Percentiles rank a stretch among this genome's conserved stretches.
Conservation (phyloP, 1,140 invertebrate genomes). For the Trichonephila clavata region DNA sequence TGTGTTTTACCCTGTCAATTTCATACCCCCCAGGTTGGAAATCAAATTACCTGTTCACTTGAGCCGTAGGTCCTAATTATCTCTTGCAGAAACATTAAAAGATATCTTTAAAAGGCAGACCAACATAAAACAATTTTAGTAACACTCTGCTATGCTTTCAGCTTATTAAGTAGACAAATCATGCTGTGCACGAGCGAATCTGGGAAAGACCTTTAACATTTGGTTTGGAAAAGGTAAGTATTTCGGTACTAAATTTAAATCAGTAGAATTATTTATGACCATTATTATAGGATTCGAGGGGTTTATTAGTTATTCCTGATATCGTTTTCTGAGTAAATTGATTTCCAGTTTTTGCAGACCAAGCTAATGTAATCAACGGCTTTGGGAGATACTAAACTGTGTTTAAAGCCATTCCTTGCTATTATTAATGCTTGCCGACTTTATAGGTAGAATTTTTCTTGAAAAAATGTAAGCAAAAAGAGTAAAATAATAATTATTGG, state of each 20-base stretch:
- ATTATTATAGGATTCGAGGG: slow-evolving; percentile 18
- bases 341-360: not conserved
- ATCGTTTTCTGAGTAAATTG: not conserved
- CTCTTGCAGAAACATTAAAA: not conserved
- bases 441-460: too few species aligned
- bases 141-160: slow-evolving; percentile 22
- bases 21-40: not conserved
- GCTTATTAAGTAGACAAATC: slow-evolving; percentile 33
- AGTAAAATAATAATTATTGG: too few species aligned
- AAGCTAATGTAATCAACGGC: not conserved
- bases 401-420: too few species aligned
- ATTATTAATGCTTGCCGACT: too few species aligned
- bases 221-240: slow-evolving; percentile 14
- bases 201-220: slow-evolving; percentile 14
- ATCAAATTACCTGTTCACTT: not conserved
- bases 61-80: not conserved
- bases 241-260: slow-evolving; percentile 33
- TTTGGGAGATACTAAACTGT: too few species aligned
- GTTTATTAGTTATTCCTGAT: slow-evolving; percentile 10
- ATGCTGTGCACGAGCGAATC: slow-evolving; percentile 23
- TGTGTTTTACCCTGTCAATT: not conserved
- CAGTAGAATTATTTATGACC: not conserved
- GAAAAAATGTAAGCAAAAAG: too few species aligned
- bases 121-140: slow-evolving; percentile 7
- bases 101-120: not conserved